Evolutionary conservation across 2,113 vertebrate species (phyloP).

Genomic region (Gallinago undulata): DNA sequence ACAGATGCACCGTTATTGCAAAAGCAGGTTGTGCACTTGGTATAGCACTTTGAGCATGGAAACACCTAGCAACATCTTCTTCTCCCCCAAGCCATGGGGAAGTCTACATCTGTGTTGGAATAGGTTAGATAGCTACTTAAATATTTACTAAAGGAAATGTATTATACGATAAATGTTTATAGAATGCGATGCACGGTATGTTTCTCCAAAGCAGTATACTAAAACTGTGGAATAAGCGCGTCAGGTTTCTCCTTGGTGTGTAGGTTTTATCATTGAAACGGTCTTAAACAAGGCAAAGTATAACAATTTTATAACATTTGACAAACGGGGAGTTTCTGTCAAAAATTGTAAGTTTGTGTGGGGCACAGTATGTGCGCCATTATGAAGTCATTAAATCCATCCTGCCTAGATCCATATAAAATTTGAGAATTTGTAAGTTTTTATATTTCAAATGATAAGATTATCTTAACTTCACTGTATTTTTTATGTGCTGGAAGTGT

Average conservation of each 20-base stretch:
- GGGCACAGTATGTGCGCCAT: neutral
- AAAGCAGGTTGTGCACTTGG: neutral
- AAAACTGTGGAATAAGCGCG: neutral
- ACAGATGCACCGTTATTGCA: neutral
- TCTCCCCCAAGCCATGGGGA: neutral
- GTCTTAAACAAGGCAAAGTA: neutral
- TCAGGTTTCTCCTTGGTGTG: neutral
- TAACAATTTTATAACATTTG: neutral
- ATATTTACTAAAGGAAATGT: slow-evolving; percentile 61
- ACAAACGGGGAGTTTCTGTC: neutral
- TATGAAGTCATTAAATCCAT: neutral
- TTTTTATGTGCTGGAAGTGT: neutral
- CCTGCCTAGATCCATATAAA: neutral
- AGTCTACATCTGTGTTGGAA: slow-evolving; percentile 34
- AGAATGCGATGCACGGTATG: neutral
- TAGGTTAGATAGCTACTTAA: slow-evolving; percentile 7
- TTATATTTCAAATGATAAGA: neutral
- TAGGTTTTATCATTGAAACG: neutral
- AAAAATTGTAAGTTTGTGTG: neutral
- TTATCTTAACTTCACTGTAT: neutral
- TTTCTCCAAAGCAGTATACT: neutral
- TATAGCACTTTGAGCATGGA: neutral
- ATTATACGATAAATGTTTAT: slow-evolving; percentile 30
- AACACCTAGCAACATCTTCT: neutral
- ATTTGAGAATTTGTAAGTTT: neutral